These are phyloP conservation scores for Grammomys dolichurus DNA, from an alignment of 2,113 vertebrate genomes.

Conservation along the genomic window DNA sequence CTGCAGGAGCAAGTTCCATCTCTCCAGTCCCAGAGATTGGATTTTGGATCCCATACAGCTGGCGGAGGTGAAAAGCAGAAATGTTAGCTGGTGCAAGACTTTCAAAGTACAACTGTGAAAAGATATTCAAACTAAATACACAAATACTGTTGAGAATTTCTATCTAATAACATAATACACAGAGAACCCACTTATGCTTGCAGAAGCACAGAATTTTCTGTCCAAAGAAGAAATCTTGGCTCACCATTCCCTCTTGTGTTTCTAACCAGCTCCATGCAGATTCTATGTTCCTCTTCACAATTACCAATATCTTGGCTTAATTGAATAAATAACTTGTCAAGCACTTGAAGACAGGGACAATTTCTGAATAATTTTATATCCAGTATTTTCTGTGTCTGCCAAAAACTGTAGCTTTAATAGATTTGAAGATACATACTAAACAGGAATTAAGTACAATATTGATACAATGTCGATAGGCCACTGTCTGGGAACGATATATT, in stretches of 20 bases:
- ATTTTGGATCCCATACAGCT: not conserved
- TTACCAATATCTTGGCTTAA: not conserved
- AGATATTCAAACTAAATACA: not conserved
- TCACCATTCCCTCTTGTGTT: not conserved
- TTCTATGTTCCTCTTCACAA: not conserved
- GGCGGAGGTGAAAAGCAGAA: not conserved
- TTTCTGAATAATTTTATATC: not conserved
- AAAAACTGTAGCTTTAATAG: conserved; percentile 21
- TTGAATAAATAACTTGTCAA: not conserved
- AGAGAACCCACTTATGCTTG: not conserved
- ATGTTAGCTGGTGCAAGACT: not conserved
- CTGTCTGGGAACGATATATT: not conserved
- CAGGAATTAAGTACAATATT: not conserved
- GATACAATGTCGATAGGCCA: not conserved
- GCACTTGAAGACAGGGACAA: not conserved
- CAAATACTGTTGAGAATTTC: not conserved
- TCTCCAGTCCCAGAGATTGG: not conserved
- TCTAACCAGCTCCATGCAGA: not conserved
- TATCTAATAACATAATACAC: not conserved
- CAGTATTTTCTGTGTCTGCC: not conserved
- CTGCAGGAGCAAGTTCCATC: not conserved
- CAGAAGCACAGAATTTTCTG: not conserved
- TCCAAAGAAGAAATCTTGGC: not conserved
- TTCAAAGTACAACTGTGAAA: not conserved
- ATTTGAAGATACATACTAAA: not conserved